Evolutionary conservation across 2,888 invertebrate species (phyloP).

Genomic region (Piscicola geometra): DNA sequence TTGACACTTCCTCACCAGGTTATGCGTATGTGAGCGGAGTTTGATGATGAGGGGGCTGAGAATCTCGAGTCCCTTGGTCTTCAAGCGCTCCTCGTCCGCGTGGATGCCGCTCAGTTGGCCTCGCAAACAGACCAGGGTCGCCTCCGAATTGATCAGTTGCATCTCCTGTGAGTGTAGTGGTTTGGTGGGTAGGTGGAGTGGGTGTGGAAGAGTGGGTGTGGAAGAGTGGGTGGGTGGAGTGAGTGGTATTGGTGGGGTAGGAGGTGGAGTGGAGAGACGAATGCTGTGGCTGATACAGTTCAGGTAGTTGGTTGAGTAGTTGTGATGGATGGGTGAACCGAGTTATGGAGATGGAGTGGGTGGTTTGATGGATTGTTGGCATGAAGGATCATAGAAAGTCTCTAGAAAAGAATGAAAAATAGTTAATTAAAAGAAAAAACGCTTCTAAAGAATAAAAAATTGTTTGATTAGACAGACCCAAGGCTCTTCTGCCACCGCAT

Average conservation of each 20-base stretch:
- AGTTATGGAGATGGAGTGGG: no score
- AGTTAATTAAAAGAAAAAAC: no score
- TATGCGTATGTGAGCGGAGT: slow-evolving; percentile 57
- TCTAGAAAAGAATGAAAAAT: no score
- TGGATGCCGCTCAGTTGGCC: slow-evolving; percentile 73
- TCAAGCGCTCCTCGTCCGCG: slow-evolving; percentile 11
- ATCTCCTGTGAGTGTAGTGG: slow-evolving; percentile 60
- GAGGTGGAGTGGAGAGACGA: neutral
- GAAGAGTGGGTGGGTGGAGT: neutral
- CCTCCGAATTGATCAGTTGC: slow-evolving; percentile 78
- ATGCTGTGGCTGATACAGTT: neutral
- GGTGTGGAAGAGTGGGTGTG: no score
- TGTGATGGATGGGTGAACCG: no score
- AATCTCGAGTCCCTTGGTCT: slow-evolving; percentile 65
- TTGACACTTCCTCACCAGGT: neutral
- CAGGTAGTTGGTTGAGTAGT: no score
- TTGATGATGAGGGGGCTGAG: slow-evolving; percentile 75
- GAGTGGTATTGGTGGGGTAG: neutral
- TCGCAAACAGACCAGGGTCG: slow-evolving; percentile 77
- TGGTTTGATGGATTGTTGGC: no score
- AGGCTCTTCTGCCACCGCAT: no score
- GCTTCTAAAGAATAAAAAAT: no score
- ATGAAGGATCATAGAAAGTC: no score
- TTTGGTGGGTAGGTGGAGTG: neutral
- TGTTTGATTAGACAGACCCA: no score